Base-by-base conservation (phyloP, 2,113 vertebrate genomes). In the Eulemur rufifrons region DNA sequence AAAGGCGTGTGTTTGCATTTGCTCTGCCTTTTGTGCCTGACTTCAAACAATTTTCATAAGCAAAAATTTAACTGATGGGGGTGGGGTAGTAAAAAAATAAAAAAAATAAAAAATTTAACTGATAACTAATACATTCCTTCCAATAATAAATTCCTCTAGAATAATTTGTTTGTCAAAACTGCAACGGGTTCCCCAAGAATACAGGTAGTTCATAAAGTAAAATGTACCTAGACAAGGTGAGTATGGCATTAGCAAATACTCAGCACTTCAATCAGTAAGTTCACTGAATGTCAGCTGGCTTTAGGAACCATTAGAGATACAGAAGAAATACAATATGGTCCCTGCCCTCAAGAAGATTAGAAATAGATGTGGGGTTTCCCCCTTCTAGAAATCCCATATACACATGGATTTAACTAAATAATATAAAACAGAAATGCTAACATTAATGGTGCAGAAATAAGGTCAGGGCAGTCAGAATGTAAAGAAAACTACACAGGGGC, bases 41-140 rank as follows among this genome's bases (percentile, higher is more conserved):
- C 64, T 74, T 78, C 5, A 68, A 50, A 17, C 25, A 34, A 68
- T 32, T 50, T 86, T 52, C 10, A 0, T n/a, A 73, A 61, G 45
- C 29, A 71, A 83, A 54, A 69, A 54, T 56, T 39, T n/a, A 86
- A 69, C 29, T 34, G 76, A 80, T 45, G 37, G 37, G 37, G 37
- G 37, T 37, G 37, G 37, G 37, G 37, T 37, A 37, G 37, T 37
- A 37, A 37, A 37, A 37, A 37, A 37, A 37, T 37, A 37, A 37
- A 37, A 37, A 37, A 37, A 37, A 37, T n/a, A n/a, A 71, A 83
- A 54, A 69, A 54, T 56, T 39, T n/a, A 86, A 69, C 29, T 34
- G 76, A 80, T 45, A 77, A 85, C 4, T n/a, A 82, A 59, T 64
- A 42, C 8, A 83, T 59, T 89, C 32, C 37, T 95, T 83, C 68